Percentiles rank a stretch among this genome's conserved stretches.
These are phyloP conservation scores for Philaethria dido DNA, from an alignment of 2,888 invertebrate genomes.

Conservation along the genomic window DNA sequence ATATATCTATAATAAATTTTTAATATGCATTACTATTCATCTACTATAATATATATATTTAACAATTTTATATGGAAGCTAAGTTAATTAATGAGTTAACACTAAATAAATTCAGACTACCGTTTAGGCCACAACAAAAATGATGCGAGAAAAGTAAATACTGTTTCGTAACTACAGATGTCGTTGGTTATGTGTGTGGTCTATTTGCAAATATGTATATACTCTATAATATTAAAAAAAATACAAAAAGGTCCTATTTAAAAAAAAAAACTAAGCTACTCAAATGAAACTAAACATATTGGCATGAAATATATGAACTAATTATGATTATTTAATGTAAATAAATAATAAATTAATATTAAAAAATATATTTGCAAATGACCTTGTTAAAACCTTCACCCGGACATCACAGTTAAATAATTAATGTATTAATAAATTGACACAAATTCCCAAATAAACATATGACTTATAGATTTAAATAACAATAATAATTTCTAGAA, in stretches of 20 bases:
- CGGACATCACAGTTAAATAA: constrained; percentile 69
- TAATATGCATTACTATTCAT: background rate
- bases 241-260: background rate
- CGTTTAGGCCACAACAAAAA: constrained; percentile 57
- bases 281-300: constrained; percentile 9
- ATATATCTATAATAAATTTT: background rate
- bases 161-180: constrained; percentile 72
- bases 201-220: constrained; percentile 68
- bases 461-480: too few relatives aligned
- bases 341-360: background rate
- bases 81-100: background rate
- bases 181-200: constrained; percentile 63
- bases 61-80: background rate
- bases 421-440: constrained; percentile 51
- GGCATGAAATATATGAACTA: constrained; percentile 10
- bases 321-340: background rate
- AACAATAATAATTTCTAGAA: too few relatives aligned
- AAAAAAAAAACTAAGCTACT: background rate
- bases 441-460: constrained; percentile 50
- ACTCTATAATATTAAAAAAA: background rate
- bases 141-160: constrained; percentile 75
- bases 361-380: constrained; percentile 65
- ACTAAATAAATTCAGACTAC: constrained; percentile 54
- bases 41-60: background rate
- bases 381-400: constrained; percentile 72